phyloP scores from a whole-genome alignment of 2,888 invertebrate species.

The Nemoura dubitans region DNA sequence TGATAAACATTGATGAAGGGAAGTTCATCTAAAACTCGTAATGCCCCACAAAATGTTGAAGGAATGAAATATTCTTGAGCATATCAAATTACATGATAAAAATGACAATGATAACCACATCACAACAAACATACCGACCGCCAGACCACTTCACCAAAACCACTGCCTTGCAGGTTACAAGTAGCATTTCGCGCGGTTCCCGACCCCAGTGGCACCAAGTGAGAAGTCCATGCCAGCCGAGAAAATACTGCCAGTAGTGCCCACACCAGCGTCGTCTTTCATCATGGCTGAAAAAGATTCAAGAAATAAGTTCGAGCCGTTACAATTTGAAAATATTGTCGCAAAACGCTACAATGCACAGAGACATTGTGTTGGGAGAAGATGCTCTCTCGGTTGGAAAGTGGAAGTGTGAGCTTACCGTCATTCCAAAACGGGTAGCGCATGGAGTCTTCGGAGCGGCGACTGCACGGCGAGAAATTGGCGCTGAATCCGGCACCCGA shows the following conservation, averaged over 20 bases:
- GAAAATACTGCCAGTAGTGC: slow-evolving; percentile 33
- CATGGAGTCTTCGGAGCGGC: slow-evolving; percentile 50
- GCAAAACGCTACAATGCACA: too few relatives aligned
- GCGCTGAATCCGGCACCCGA: slow-evolving; percentile 51
- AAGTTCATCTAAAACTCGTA: too few relatives aligned
- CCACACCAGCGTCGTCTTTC: slow-evolving; percentile 39
- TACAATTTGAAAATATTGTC: too few relatives aligned
- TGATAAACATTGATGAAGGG: background rate
- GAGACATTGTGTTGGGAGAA: background rate
- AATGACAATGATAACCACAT: background rate
- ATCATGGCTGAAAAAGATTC: slow-evolving; percentile 46
- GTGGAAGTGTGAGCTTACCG: slow-evolving; percentile 38
- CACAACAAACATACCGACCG: background rate
- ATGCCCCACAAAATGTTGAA: background rate
- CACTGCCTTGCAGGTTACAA: slow-evolving; percentile 43
- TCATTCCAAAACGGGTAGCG: slow-evolving; percentile 49
- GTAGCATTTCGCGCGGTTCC: slow-evolving; percentile 44
- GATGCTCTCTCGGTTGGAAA: background rate
- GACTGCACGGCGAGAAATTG: slow-evolving; percentile 52
- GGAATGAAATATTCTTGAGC: slow-evolving; percentile 1
- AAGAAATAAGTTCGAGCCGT: too few relatives aligned
- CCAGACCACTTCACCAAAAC: too few relatives aligned
- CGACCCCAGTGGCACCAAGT: slow-evolving; percentile 30
- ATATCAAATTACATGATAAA: background rate
- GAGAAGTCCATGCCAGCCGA: slow-evolving; percentile 47